phyloP scores from a whole-genome alignment of 1,140 invertebrate genomes.

The Melitaea cinxia region DNA sequence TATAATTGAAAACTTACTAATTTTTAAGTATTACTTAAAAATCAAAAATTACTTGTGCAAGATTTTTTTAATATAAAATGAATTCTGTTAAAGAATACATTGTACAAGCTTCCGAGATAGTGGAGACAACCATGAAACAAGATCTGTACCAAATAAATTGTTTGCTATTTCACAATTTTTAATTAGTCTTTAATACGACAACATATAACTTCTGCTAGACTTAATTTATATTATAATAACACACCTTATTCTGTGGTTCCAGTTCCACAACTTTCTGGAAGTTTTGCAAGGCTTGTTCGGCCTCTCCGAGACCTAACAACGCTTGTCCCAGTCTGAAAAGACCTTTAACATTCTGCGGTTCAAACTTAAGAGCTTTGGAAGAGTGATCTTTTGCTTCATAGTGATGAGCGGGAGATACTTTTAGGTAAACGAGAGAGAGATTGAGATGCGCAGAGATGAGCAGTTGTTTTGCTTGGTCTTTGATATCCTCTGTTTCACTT shows the following conservation, averaged over 20 bases:
- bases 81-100: no score
- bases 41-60: no score
- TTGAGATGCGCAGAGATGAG: conserved; percentile 91
- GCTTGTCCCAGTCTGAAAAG: conserved; percentile 94
- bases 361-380: conserved; percentile 88
- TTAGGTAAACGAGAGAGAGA: conserved; percentile 92
- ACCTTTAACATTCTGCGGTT: conserved; percentile 93
- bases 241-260: conserved; percentile 84
- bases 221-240: no score
- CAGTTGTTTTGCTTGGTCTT: conserved; percentile 83
- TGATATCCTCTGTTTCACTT: conserved; percentile 57
- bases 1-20: no score
- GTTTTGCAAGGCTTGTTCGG: conserved; percentile 89
- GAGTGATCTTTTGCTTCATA: conserved; percentile 87
- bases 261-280: conserved; percentile 88
- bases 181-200: no score
- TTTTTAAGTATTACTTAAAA: no score
- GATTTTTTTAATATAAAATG: no score
- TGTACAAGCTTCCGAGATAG: no score
- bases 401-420: conserved; percentile 85
- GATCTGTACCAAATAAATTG: no score
- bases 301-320: conserved; percentile 88
- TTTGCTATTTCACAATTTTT: no score
- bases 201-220: no score
- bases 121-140: no score